These are phyloP conservation scores for Cephus runcator DNA, from an alignment of 2,888 invertebrate species.

Conservation along the genomic window DNA sequence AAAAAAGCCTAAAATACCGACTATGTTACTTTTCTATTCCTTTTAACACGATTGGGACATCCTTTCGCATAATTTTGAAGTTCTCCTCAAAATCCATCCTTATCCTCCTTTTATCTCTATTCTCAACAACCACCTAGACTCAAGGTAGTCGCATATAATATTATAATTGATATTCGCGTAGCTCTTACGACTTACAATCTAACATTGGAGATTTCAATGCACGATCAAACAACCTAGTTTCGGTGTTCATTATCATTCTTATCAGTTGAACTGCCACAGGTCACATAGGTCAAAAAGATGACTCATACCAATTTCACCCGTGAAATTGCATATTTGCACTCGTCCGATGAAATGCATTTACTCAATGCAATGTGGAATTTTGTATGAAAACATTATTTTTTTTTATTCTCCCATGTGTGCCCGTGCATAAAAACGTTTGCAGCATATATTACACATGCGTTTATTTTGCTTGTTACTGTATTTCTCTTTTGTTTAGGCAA, in stretches of 20 bases:
- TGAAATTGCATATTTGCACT: neutral
- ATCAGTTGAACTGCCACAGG: neutral
- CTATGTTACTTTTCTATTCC: neutral
- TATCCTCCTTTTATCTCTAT: neutral
- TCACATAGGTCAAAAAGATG: neutral
- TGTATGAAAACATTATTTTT: neutral
- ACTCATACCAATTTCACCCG: neutral
- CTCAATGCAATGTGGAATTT: neutral
- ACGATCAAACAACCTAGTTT: neutral
- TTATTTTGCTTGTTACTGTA: neutral
- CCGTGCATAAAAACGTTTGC: neutral
- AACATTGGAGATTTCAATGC: neutral
- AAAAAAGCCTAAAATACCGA: neutral
- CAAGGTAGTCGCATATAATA: neutral
- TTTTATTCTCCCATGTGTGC: neutral
- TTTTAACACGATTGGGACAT: neutral
- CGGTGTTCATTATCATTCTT: neutral
- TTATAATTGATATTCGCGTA: neutral
- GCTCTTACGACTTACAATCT: neutral
- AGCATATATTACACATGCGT: neutral
- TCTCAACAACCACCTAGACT: neutral
- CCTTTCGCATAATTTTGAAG: neutral
- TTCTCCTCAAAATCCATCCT: neutral
- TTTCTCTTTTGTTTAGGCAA: neutral
- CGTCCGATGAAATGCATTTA: neutral